Base-by-base conservation (phyloP, 2,888 invertebrate genomes). In the Metalampra italica region DNA sequence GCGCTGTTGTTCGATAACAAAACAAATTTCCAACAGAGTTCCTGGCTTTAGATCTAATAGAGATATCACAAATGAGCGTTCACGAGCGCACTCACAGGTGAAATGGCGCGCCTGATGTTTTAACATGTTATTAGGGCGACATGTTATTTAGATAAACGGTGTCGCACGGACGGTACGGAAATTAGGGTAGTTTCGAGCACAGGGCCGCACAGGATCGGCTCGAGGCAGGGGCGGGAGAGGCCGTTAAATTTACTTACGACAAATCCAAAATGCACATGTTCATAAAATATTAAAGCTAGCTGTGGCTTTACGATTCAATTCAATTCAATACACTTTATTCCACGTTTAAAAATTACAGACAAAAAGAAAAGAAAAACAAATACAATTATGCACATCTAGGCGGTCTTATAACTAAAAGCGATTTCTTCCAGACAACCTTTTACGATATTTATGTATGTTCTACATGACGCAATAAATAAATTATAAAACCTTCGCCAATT, bases 61-160 rank as follows among this genome's bases (percentile, higher is more conserved):
- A 73, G 75, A 79, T 78, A 78, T 57, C 59, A 55, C 63, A 71
- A 75, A 78, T 70, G 68, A 72, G 66, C 69, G 66, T 69, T 70
- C 70, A 70, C 56, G 67, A 70, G 22, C 11, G 36, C 36, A 36
- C 32, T 32, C 63, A 55, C 68, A 66, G 71, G 69, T 68, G 68
- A 68, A 68, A 22, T 22, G 5, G 22, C 22, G 22, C 2, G 3
- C 22, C 22, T 5, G 29, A n/a, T 32, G 61, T 78, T 75, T 78
- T 76, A 78, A 72, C 78, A 77, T 80, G 81, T 45, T 50, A 50
- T 50, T 50, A 50, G 34, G 34, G 42, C 73, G 77, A 72, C 78
- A 76, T 79, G 81, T 77, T 80, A 80, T 83, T 84, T 73, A 73
- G 74, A 78, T 82, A 82, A 82, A 75, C 66, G 71, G 69, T 74